phyloP scores from a whole-genome alignment of 1,140 invertebrate species.

The Stegodyphus dumicola region DNA sequence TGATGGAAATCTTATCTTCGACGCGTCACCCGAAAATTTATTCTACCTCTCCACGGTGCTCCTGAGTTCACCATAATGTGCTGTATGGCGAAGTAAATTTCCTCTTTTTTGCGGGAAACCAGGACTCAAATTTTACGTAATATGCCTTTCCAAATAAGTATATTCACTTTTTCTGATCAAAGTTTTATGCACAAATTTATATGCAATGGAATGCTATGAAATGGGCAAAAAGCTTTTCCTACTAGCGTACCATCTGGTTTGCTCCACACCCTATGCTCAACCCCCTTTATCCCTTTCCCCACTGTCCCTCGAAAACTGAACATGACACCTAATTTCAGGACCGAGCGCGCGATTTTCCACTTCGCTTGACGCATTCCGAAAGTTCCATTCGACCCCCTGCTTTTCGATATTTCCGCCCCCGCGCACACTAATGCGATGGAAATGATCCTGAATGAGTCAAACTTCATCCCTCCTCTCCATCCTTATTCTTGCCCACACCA shows the following conservation, averaged over 20 bases:
- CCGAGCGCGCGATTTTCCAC: constrained; percentile 51
- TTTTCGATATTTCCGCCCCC: constrained; percentile 52
- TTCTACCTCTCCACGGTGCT: no score
- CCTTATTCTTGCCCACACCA: not conserved
- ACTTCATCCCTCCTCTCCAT: not conserved
- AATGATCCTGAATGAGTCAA: constrained; percentile 57
- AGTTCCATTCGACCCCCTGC: constrained; percentile 18
- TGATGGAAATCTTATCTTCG: no score
- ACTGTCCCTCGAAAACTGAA: constrained; percentile 45
- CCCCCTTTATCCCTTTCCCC: not conserved
- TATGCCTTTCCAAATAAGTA: no score
- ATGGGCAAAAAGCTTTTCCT: not conserved
- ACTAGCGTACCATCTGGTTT: constrained; percentile 23
- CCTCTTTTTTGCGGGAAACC: no score
- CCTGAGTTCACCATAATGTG: no score
- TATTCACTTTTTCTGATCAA: no score
- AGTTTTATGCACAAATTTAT: no score
- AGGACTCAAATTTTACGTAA: no score
- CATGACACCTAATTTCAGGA: constrained; percentile 61
- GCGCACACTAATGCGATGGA: constrained; percentile 48
- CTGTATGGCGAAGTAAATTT: no score
- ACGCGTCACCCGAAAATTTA: no score
- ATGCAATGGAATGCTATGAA: no score
- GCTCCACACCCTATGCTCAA: not conserved
- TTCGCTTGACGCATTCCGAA: constrained; percentile 53